A percentile compares a stretch with the other conserved stretches of the same genome.
These are phyloP conservation scores for Condylostylus longicornis DNA, from an alignment of 1,140 invertebrate genomes.

Conservation along the genomic window DNA sequence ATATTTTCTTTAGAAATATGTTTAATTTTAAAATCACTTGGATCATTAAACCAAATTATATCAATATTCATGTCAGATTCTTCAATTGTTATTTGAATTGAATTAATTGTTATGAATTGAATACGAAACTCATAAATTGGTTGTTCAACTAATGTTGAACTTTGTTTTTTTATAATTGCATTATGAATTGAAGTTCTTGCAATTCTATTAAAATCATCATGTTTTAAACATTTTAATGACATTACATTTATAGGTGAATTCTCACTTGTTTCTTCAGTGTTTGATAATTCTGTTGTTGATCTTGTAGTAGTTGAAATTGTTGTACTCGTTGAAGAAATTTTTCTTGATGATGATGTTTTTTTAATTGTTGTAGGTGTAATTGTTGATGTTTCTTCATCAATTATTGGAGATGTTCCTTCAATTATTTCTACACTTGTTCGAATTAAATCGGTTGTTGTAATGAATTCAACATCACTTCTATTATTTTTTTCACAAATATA, in stretches of 20 bases:
- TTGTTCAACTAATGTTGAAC: constrained; percentile 6
- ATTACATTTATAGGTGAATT: background rate
- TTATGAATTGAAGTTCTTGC: background rate
- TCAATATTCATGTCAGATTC: constrained; percentile 9
- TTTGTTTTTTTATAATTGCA: background rate
- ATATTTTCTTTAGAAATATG: background rate
- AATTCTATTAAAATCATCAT: background rate
- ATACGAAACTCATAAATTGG: constrained; percentile 15
- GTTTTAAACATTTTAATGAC: too few relatives aligned
- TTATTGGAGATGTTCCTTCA: too few relatives aligned
- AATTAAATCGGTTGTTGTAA: background rate
- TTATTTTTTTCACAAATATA: background rate
- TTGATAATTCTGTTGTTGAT: background rate
- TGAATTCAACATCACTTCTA: background rate
- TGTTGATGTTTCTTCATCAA: too few relatives aligned
- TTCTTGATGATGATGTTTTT: too few relatives aligned
- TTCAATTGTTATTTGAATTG: constrained; percentile 10
- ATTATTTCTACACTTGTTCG: too few relatives aligned
- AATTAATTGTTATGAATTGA: constrained; percentile 8
- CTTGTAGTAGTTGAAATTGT: background rate
- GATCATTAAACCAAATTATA: constrained; percentile 18
- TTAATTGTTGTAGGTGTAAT: too few relatives aligned
- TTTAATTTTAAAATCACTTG: background rate
- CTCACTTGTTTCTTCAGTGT: background rate
- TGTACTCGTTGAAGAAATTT: too few relatives aligned